Percentiles rank a stretch among this genome's conserved stretches.
Conservation (phyloP, 2,888 invertebrate species). For the Drosophila buzzatii region DNA sequence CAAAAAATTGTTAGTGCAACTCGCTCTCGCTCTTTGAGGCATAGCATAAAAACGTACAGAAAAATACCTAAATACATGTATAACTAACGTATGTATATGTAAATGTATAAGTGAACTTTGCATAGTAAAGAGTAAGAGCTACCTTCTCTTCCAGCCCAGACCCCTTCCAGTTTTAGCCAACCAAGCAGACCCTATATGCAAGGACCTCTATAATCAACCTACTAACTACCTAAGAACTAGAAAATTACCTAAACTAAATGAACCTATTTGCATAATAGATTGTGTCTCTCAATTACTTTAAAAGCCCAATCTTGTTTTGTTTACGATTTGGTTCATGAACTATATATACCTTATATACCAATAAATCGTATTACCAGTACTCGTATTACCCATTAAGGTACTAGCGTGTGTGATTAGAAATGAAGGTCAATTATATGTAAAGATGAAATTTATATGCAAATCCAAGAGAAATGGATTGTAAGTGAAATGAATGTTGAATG, state of each 20-base stretch:
- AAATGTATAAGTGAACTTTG: conserved; percentile 28
- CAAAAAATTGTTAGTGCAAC: conserved; percentile 60
- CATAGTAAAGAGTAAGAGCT: conserved; percentile 17
- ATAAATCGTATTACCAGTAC: conserved; percentile 30
- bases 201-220: conserved; percentile 59
- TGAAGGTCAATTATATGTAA: conserved; percentile 80
- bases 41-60: not conserved
- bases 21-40: conserved; percentile 18
- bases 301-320: conserved; percentile 42
- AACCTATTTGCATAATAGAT: conserved; percentile 53
- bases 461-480: conserved; percentile 12
- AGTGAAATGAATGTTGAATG: conserved; percentile 11
- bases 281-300: conserved; percentile 53
- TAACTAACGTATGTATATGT: conserved; percentile 25
- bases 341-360: conserved; percentile 12
- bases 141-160: conserved; percentile 12
- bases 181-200: conserved; percentile 25
- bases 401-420: conserved; percentile 81
- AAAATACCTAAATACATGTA: conserved; percentile 46
- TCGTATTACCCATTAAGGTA: conserved; percentile 48
- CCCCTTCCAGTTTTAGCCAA: conserved; percentile 52
- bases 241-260: conserved; percentile 35
- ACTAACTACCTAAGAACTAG: conserved; percentile 66
- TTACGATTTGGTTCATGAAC: conserved; percentile 25
- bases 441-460: conserved; percentile 71